A percentile compares a stretch with the other conserved stretches of the same genome.
Evolutionary conservation across 2,113 vertebrate species (phyloP).

Genomic region (Neoarius graeffei): DNA sequence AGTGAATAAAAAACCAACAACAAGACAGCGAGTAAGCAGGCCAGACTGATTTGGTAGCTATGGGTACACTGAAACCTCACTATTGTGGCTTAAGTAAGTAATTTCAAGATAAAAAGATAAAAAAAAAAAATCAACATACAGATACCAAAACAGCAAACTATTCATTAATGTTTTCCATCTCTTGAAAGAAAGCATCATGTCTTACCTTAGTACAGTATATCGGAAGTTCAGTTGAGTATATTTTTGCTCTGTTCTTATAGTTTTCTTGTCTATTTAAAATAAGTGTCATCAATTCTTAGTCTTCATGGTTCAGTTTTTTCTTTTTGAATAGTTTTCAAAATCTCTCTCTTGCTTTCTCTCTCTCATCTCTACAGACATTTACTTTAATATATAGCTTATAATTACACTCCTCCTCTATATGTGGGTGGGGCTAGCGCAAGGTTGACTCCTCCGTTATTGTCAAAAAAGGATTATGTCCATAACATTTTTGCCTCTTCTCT

Average conservation of each 20-base stretch:
- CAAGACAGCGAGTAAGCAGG: not conserved
- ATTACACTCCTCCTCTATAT: slow-evolving; percentile 21
- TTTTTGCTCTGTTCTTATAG: not conserved
- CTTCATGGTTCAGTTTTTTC: not conserved
- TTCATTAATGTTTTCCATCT: not conserved
- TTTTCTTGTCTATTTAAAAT: not conserved
- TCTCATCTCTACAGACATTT: slow-evolving; percentile 8
- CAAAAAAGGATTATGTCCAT: not conserved
- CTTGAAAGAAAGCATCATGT: not conserved
- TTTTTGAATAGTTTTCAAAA: not conserved
- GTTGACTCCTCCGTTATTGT: not conserved
- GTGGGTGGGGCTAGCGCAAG: not conserved
- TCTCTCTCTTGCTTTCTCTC: not conserved
- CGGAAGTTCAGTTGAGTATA: not conserved
- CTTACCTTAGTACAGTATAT: not conserved
- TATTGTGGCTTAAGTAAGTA: not conserved
- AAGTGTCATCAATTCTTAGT: not conserved
- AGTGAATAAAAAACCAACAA: not conserved
- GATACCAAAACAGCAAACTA: not conserved
- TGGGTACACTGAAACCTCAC: not conserved
- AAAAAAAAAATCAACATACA: not conserved
- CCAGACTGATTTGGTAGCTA: not conserved
- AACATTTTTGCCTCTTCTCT: not conserved
- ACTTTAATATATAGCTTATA: slow-evolving; percentile 33
- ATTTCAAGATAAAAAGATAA: not conserved